phyloP scores from a whole-genome alignment of 2,797 vertebrate species.

The Dicrostonyx torquatus region DNA sequence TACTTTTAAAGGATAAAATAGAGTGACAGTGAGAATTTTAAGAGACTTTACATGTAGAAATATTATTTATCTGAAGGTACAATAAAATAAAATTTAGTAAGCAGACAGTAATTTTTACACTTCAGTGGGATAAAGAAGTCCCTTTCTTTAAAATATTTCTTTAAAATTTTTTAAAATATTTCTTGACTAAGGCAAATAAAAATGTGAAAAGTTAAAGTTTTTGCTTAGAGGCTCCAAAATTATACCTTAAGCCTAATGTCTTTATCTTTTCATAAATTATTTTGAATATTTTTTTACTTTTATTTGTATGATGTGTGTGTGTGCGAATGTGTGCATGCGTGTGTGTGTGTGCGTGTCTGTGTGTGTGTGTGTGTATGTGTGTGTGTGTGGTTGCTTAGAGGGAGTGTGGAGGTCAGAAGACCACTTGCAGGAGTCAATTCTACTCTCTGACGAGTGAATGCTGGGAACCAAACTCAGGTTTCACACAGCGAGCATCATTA shows the following conservation, averaged over 20 bases:
- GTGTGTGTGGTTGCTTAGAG: not conserved
- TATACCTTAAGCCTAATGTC: not conserved
- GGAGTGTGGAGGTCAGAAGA: not conserved
- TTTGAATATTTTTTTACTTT: not conserved
- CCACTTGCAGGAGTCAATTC: not conserved
- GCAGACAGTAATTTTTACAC: not conserved
- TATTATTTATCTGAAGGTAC: not conserved
- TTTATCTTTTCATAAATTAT: not conserved
- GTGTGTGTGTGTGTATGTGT: not conserved
- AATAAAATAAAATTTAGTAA: not conserved
- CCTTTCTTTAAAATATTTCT: not conserved
- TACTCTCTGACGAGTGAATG: not conserved
- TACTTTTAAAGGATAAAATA: not conserved
- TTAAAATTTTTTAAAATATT: constrained; percentile 26
- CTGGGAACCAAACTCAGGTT: not conserved
- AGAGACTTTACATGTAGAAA: not conserved
- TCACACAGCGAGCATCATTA: not conserved
- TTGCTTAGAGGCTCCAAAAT: not conserved
- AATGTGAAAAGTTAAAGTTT: not conserved
- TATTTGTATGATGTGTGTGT: not conserved
- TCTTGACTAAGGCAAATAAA: not conserved
- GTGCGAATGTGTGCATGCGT: not conserved
- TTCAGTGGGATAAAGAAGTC: not conserved
- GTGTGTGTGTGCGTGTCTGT: not conserved
- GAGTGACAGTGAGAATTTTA: not conserved